Conservation (phyloP, 2,113 vertebrate species). For the Pionites leucogaster region DNA sequence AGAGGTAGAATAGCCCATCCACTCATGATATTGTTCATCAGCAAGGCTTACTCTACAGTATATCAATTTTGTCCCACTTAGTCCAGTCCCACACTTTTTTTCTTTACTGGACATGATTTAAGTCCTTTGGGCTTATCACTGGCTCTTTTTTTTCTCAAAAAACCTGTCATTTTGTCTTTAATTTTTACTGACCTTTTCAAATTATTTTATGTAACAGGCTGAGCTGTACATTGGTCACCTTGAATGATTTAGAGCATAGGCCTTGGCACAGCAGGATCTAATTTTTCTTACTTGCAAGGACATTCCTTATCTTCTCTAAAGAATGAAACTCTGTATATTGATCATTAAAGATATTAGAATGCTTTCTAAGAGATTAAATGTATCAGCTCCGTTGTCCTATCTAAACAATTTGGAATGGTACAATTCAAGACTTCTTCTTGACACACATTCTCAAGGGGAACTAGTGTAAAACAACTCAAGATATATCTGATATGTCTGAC, state of each 20-base stretch:
- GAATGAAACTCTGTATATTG: not conserved
- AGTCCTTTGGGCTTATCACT: not conserved
- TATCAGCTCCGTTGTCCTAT: not conserved
- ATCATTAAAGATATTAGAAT: slow-evolving; percentile 32
- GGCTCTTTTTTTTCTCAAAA: not conserved
- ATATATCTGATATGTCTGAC: slow-evolving; percentile 6
- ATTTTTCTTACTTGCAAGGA: slow-evolving; percentile 48
- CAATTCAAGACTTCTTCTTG: slow-evolving; percentile 10
- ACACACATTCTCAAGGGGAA: slow-evolving; percentile 28
- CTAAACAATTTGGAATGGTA: not conserved
- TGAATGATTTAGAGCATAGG: slow-evolving; percentile 26
- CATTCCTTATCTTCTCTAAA: slow-evolving; percentile 34
- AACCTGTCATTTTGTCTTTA: not conserved
- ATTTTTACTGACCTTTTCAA: slow-evolving; percentile 28
- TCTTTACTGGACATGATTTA: not conserved
- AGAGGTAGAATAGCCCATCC: not conserved
- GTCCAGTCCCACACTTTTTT: not conserved
- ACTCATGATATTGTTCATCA: not conserved
- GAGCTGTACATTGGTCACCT: slow-evolving; percentile 30
- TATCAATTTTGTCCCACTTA: not conserved
- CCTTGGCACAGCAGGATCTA: slow-evolving; percentile 29
- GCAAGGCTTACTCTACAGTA: not conserved
- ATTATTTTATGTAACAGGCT: slow-evolving; percentile 24
- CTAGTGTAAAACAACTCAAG: not conserved
- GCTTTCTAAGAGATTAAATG: slow-evolving; percentile 31